Conservation (phyloP, 1,140 invertebrate species). For the Reticulitermes speratus region DNA sequence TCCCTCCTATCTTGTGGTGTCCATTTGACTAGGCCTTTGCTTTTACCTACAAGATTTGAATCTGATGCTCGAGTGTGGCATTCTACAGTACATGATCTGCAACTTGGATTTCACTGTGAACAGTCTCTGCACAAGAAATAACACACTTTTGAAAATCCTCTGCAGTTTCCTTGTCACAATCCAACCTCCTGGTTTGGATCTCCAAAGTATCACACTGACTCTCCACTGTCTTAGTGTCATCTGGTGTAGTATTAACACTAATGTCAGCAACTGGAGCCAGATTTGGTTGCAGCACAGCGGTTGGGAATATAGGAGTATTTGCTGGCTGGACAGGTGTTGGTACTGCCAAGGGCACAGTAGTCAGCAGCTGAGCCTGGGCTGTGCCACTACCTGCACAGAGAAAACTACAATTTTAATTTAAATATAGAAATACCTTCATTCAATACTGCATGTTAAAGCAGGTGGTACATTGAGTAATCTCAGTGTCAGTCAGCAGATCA, state of each 20-base stretch:
- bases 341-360: constrained; percentile 20
- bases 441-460: too few relatives aligned
- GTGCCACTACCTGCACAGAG: background rate
- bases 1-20: background rate
- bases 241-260: constrained; percentile 22
- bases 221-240: background rate
- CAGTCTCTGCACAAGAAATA: background rate
- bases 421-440: too few relatives aligned
- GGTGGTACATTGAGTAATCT: too few relatives aligned
- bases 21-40: background rate
- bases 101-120: background rate
- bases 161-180: background rate
- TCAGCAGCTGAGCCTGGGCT: background rate
- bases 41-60: background rate
- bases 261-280: background rate
- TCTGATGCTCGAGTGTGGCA: background rate
- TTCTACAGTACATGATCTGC: background rate
- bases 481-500: too few relatives aligned
- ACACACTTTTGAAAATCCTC: background rate
- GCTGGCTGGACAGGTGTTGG: constrained; percentile 31
- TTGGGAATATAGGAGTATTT: constrained; percentile 24
- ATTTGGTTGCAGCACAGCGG: constrained; percentile 9
- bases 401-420: background rate
- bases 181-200: background rate
- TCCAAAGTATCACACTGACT: background rate